Base-by-base conservation (phyloP, 2,113 vertebrate species). In the Fulmarus glacialis region DNA sequence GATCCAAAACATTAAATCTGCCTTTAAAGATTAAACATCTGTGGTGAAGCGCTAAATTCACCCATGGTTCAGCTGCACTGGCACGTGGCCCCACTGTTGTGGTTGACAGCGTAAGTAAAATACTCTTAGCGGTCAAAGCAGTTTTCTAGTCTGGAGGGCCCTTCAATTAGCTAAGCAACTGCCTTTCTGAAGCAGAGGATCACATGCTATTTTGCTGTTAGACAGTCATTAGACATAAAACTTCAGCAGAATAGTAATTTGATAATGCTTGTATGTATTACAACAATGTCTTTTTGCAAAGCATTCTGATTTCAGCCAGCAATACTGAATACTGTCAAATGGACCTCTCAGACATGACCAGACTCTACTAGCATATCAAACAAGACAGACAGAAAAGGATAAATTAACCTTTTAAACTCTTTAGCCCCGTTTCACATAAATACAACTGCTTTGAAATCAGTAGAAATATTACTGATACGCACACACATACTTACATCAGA, bases 191-290 rank as follows among this genome's bases (percentile, higher is more conserved):
- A 82, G 77, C 47, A 66, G 68, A 60, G 52, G 11, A 92, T 92
- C 67, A 42, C 68, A 60, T 72, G 40, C 12, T 89, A 43, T 75
- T 95, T 91, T 89, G 47, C 77, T 89, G 47, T 92, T 64, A 92
- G 82, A 77, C 36, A 66, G 68, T 64, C 91, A 89, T 82, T 89
- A 91, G 56, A 59, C 72, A 36, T 64, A 75, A 72, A 93, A 89
- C 73, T 96, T 55, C 60, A 79, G 60, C 81, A 91, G 89, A 94
- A 94, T 87, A 94, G 77, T 89, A 87, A 96, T 96, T 94, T 82
- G 48, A 85, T 82, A 94, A 94, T 58, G 81, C 52, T 80, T 53
- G 6, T 56, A 38, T 60, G 7, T n/a, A 58, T 89, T 95, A 87
- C 42, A 91, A 30, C 30, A 56, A 64, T 50, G 55, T 59, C 56